These are phyloP conservation scores for Dendrophyllia cribrosa DNA, from an alignment of 64 coral and sea anemone species.

Conservation along the genomic window DNA sequence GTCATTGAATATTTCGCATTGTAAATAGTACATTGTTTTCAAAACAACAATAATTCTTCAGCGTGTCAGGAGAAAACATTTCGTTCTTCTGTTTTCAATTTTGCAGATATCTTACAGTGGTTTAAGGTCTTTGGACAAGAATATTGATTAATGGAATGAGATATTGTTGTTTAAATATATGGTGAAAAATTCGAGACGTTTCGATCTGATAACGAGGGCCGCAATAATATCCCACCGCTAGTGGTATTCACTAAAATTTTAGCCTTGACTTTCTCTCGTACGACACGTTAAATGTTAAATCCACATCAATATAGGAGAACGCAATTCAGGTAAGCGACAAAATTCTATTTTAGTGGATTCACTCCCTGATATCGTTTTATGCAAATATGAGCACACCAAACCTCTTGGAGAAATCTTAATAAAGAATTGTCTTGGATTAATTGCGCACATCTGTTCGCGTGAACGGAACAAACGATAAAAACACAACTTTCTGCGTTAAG, in stretches of 20 bases:
- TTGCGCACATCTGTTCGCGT: neutral
- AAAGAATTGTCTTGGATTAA: neutral
- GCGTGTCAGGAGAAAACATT: no score
- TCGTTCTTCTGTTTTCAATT: no score
- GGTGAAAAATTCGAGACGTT: neutral
- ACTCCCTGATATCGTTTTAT: no score
- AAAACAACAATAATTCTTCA: neutral
- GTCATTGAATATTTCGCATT: neutral
- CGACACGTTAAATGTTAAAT: neutral
- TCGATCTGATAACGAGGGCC: neutral
- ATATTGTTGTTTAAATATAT: no score
- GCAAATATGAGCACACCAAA: neutral
- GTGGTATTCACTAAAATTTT: neutral
- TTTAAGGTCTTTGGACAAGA: no score
- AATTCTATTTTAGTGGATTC: neutral
- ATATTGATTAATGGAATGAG: no score
- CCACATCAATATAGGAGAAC: neutral
- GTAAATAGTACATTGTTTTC: neutral
- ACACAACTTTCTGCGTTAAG: neutral
- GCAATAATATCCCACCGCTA: neutral
- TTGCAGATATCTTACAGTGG: no score
- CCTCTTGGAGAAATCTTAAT: neutral
- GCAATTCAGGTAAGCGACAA: neutral
- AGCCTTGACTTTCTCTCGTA: neutral
- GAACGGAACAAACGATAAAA: no score